These are phyloP conservation scores for Tenualosa thibaudeaui DNA, from an alignment of 2,797 vertebrate genomes.

Conservation along the genomic window DNA sequence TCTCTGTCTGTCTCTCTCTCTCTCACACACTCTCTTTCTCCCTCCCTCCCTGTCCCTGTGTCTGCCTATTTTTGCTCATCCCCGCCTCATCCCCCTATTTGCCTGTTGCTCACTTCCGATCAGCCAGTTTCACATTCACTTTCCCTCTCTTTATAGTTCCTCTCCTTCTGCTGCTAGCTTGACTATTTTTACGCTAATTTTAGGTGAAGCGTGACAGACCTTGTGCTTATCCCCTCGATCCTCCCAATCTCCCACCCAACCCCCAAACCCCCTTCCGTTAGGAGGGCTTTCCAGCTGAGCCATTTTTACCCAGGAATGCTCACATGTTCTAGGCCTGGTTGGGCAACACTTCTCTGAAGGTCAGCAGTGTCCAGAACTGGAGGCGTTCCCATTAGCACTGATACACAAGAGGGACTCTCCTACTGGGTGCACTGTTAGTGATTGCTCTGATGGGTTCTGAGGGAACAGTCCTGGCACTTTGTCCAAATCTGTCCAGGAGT, in stretches of 20 bases:
- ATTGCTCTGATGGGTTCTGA: neutral
- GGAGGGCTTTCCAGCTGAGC: constrained; percentile 51
- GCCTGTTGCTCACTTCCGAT: neutral
- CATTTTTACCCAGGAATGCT: constrained; percentile 67
- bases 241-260: constrained; percentile 20
- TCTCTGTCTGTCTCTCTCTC: neutral
- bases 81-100: neutral
- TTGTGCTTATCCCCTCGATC: neutral
- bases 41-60: neutral
- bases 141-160: constrained; percentile 40
- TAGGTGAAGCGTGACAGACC: constrained; percentile 35
- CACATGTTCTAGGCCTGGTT: constrained; percentile 67
- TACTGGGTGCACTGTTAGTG: neutral
- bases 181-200: constrained; percentile 35
- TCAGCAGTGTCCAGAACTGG: constrained; percentile 10
- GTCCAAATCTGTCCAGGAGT: neutral
- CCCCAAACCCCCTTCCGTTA: constrained; percentile 33
- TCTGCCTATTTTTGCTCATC: neutral
- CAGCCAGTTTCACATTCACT: constrained; percentile 28
- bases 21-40: neutral
- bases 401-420: neutral
- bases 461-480: neutral
- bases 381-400: neutral
- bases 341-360: constrained; percentile 54
- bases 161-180: constrained; percentile 51